Evolutionary conservation across 2,797 vertebrate genomes (phyloP).

Genomic region (Brotula barbata): DNA sequence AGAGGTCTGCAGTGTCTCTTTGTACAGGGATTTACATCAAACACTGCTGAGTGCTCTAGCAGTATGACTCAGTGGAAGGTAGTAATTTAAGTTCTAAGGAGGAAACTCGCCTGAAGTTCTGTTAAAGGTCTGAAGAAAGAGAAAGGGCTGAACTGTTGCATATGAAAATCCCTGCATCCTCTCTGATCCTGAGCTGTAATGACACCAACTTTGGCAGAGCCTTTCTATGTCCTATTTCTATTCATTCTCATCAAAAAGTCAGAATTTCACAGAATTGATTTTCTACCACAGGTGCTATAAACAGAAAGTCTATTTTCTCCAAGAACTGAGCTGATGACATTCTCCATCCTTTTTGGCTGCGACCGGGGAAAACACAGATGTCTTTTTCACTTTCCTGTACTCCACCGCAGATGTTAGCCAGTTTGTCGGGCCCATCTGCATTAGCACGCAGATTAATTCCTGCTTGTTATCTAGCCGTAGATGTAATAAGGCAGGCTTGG

Average conservation of each 20-base stretch:
- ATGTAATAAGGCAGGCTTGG: conserved; percentile 64
- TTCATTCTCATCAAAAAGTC: conserved; percentile 56
- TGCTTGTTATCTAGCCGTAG: conserved; percentile 68
- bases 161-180: conserved; percentile 58
- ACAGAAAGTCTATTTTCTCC: conserved; percentile 36
- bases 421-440: conserved; percentile 55
- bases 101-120: conserved; percentile 53
- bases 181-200: conserved; percentile 68
- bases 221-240: conserved; percentile 34
- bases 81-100: conserved; percentile 43
- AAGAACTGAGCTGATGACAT: conserved; percentile 33
- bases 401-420: conserved; percentile 51
- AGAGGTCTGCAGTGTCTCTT: conserved; percentile 10
- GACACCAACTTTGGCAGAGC: conserved; percentile 46
- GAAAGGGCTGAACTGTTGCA: conserved; percentile 38
- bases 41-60: conserved; percentile 30
- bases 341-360: conserved; percentile 32
- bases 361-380: conserved; percentile 38
- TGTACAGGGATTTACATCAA: conserved; percentile 39
- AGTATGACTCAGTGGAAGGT: conserved; percentile 34
- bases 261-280: conserved; percentile 54
- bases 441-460: conserved; percentile 73
- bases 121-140: conserved; percentile 48
- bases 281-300: conserved; percentile 45
- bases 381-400: conserved; percentile 42